These are phyloP conservation scores for Stegodyphus mimosarum DNA, from an alignment of 1,140 invertebrate species.

Conservation along the genomic window DNA sequence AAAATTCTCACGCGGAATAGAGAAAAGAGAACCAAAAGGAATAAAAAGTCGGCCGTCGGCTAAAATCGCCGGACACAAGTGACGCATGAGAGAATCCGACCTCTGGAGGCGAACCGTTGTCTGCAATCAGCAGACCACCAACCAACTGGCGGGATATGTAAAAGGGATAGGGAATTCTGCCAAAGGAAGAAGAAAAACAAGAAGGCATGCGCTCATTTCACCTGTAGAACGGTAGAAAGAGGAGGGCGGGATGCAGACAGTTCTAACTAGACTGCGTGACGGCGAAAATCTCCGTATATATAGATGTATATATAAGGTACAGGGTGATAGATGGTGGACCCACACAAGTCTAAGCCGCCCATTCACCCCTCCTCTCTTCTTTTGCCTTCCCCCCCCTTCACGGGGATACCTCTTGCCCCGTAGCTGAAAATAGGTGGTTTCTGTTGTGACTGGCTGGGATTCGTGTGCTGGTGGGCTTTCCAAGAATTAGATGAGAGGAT, in stretches of 20 bases:
- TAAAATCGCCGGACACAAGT: too few relatives aligned
- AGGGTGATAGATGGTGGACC: conserved; percentile 19
- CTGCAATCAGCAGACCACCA: too few relatives aligned
- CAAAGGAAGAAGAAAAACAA: conserved; percentile 8
- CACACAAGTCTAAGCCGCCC: conserved; percentile 16
- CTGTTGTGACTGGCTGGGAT: neutral
- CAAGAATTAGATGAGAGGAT: too few relatives aligned
- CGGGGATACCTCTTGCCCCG: neutral
- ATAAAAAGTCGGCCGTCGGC: too few relatives aligned
- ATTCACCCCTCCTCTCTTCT: neutral
- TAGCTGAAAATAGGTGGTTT: neutral
- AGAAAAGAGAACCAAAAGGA: too few relatives aligned
- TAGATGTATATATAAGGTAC: too few relatives aligned
- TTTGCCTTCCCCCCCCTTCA: too few relatives aligned
- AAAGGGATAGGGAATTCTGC: conserved; percentile 15
- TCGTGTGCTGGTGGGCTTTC: neutral
- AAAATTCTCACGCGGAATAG: too few relatives aligned
- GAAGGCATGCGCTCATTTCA: conserved; percentile 21
- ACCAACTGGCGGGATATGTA: too few relatives aligned
- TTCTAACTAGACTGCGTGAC: conserved; percentile 51
- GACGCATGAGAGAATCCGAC: too few relatives aligned
- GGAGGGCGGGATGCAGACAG: conserved; percentile 41
- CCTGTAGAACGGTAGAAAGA: conserved; percentile 2
- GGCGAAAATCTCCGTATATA: neutral
- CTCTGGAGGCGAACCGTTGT: too few relatives aligned